These are phyloP conservation scores for Myripristis jacobus DNA, from an alignment of 2,797 vertebrate species.

Conservation along the genomic window DNA sequence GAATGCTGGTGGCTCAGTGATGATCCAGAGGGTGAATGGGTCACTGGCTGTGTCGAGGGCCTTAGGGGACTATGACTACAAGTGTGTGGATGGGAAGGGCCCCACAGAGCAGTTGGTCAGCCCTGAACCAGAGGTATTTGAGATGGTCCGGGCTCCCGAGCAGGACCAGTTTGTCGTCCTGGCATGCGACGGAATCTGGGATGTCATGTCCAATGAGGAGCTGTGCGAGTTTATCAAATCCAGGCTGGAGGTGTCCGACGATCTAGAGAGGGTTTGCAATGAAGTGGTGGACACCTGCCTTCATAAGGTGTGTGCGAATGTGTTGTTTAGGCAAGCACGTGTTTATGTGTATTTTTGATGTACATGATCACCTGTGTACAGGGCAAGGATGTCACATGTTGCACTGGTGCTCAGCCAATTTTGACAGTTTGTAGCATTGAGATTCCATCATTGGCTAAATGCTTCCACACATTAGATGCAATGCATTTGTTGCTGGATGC, in stretches of 20 bases:
- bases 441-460: no score
- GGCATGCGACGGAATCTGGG: conserved; percentile 99
- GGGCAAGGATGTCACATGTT: no score
- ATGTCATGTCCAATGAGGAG: conserved; percentile 99
- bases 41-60: conserved; percentile 97
- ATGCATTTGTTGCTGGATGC: no score
- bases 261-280: conserved; percentile 98
- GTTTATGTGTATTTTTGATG: background rate
- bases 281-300: conserved; percentile 99
- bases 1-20: conserved; percentile 98
- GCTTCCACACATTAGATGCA: no score
- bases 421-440: no score
- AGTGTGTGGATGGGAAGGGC: conserved; percentile 97
- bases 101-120: conserved; percentile 99
- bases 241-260: conserved; percentile 93
- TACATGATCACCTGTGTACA: background rate
- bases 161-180: conserved; percentile 97
- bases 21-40: conserved; percentile 99
- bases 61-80: conserved; percentile 99
- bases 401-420: no score
- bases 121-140: conserved; percentile 97
- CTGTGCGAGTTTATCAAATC: conserved; percentile 96
- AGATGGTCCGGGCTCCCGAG: conserved; percentile 91
- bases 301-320: conserved; percentile 89
- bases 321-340: background rate